These are phyloP conservation scores for Drosophila seguyi DNA, from an alignment of 1,140 invertebrate genomes.

Conservation along the genomic window DNA sequence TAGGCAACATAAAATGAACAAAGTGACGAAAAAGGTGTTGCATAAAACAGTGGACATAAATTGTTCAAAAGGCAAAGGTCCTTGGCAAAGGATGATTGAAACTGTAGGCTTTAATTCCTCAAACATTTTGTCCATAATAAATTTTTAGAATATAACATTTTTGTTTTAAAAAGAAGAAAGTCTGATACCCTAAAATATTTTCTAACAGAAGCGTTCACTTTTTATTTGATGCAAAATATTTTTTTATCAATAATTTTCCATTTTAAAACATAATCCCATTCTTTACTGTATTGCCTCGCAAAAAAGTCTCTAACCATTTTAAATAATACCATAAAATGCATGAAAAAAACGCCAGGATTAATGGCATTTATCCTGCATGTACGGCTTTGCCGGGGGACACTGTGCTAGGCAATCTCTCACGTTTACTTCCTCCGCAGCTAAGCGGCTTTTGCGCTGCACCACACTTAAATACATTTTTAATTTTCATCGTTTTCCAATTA, in stretches of 20 bases:
- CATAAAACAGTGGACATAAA: slow-evolving; percentile 4
- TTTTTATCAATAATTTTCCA: no score
- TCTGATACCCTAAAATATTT: not conserved
- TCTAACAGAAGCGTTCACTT: not conserved
- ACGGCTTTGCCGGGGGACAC: slow-evolving; percentile 5
- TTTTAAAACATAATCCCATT: slow-evolving; percentile 5
- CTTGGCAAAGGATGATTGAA: slow-evolving; percentile 4
- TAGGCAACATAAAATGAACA: slow-evolving; percentile 45
- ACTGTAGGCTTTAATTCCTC: not conserved
- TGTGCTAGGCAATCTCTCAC: slow-evolving; percentile 23
- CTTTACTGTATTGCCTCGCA: not conserved
- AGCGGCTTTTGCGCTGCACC: slow-evolving; percentile 47
- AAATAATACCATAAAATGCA: not conserved
- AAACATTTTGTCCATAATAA: not conserved
- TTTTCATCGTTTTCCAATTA: slow-evolving; percentile 52
- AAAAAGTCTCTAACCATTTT: not conserved
- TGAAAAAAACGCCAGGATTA: slow-evolving; percentile 28
- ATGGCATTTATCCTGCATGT: slow-evolving; percentile 4
- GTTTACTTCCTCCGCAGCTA: slow-evolving; percentile 25
- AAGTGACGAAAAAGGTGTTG: slow-evolving; percentile 19
- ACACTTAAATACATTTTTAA: slow-evolving; percentile 51
- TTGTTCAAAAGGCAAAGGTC: slow-evolving; percentile 8
- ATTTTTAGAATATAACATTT: not conserved
- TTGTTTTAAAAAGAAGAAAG: not conserved
- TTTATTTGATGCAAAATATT: not conserved